A percentile compares a stretch with the other conserved stretches of the same genome.
phyloP scores from a whole-genome alignment of 2,797 vertebrate genomes.

The Simalia tracyae region DNA sequence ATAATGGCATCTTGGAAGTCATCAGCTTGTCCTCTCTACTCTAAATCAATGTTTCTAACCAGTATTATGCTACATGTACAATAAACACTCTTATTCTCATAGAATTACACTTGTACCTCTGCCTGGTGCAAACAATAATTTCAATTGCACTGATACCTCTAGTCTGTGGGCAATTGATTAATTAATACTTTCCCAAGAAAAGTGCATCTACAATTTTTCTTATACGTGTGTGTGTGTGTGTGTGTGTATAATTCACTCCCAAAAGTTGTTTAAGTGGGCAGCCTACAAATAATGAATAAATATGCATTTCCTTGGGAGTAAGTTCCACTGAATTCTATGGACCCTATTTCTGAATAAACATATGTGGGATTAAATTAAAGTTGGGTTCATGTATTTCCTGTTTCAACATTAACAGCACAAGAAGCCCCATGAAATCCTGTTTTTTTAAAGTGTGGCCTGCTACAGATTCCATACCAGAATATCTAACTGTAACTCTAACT shows the following conservation, averaged over 20 bases:
- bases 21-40: not conserved
- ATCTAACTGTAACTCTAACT: constrained; percentile 28
- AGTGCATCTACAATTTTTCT: not conserved
- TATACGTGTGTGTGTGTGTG: not conserved
- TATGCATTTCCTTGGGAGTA: not conserved
- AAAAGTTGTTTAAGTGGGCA: not conserved
- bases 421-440: not conserved
- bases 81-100: not conserved
- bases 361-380: not conserved
- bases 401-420: constrained; percentile 31
- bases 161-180: not conserved
- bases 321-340: not conserved
- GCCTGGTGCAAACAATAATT: not conserved
- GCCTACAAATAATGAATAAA: not conserved
- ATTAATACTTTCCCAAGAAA: constrained; percentile 26
- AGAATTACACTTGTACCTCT: not conserved
- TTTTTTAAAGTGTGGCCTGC: not conserved
- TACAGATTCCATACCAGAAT: constrained; percentile 18
- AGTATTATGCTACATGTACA: not conserved
- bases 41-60: not conserved
- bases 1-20: not conserved
- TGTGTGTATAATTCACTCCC: not conserved
- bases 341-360: not conserved
- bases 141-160: not conserved
- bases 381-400: constrained; percentile 22